Evolutionary conservation across 30 jellyfish, hydroid and myxozoan genomes (phyloP), one percentile per base, ranked within the genome.

Genomic region (Aurelia coerulea): DNA sequence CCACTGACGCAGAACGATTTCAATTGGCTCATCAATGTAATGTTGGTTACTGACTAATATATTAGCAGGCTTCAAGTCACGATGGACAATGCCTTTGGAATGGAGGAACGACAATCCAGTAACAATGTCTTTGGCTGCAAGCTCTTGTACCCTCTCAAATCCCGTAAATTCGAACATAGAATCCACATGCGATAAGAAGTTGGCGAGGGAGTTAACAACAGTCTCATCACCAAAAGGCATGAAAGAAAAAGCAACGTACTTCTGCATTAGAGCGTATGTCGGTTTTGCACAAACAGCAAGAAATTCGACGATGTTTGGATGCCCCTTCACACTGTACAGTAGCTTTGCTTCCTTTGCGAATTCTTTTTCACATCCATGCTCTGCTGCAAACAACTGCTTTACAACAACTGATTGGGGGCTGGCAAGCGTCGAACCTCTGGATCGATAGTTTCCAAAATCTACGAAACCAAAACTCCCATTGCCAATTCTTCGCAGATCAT

Each of bases 301-400:
- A 51, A 72, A 72, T 62, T 72, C 82, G 10, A 72, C 82, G 6
- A 72, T 72, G 49, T 72, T 72, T 18, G 31, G 63, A 51, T 72
- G 64, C 37, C 82, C 82, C 56, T n/a, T n/a, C 10, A 68, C 42
- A 9, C 56, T 68, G 51, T 68, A 35, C 42, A 68, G 78, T 0
- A 68, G 78, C 51, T 14, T 68, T 33, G 78, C 51, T 33, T 68
- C 70, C 15, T 60, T 60, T 34, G 35, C 31, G 35, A 60, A 60
- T 23, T 60, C 70, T 23, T 60, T 60, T 60, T 60, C 70, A 11
- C 11, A 6, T 34, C 70, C 70, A 23, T 3, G 14, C 6, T 46
- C 35, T 23, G 35, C 70, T 10, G 31, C 33, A 60, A 15, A 60
- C 35, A 23, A 17, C 70, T 60, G 70, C 37, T 60, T 60, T 15